Evolutionary conservation across 2,797 vertebrate genomes (phyloP).

Genomic region (Hippopotamyrus pictus): DNA sequence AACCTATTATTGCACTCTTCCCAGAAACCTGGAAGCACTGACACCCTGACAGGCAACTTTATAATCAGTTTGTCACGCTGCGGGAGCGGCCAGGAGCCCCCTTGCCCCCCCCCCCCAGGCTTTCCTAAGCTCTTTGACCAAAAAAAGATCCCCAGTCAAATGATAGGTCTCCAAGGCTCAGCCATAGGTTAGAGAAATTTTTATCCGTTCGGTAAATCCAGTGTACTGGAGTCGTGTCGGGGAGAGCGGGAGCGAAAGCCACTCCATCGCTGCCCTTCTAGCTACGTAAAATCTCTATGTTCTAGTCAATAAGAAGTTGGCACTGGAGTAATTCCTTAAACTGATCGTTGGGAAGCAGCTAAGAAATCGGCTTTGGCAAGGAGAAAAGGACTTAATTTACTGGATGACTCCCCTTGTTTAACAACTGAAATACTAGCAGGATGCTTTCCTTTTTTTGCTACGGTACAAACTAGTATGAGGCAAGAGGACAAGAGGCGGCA

Average conservation of each 20-base stretch:
- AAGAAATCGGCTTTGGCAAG: neutral
- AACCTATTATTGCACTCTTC: slow-evolving; percentile 37
- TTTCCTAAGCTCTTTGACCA: slow-evolving; percentile 6
- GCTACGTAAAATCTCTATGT: neutral
- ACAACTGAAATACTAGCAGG: neutral
- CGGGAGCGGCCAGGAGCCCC: neutral
- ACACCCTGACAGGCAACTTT: slow-evolving; percentile 29
- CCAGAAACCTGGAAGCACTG: slow-evolving; percentile 50
- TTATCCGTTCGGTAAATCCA: neutral
- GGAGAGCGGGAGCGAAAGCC: neutral
- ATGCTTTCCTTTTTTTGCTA: neutral
- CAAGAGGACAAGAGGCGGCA: neutral
- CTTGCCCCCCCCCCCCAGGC: neutral
- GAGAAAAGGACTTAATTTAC: neutral
- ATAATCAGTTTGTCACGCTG: slow-evolving; percentile 30
- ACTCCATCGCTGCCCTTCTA: neutral
- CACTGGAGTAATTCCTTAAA: neutral
- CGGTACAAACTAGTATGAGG: neutral
- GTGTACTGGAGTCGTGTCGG: neutral
- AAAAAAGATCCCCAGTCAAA: neutral
- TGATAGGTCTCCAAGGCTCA: neutral
- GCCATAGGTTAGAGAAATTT: neutral
- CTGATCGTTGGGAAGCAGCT: neutral
- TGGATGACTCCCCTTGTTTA: neutral
- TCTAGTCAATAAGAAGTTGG: neutral